Evolutionary conservation across 2,888 invertebrate genomes (phyloP).

Genomic region (Eustalomyia histrio): DNA sequence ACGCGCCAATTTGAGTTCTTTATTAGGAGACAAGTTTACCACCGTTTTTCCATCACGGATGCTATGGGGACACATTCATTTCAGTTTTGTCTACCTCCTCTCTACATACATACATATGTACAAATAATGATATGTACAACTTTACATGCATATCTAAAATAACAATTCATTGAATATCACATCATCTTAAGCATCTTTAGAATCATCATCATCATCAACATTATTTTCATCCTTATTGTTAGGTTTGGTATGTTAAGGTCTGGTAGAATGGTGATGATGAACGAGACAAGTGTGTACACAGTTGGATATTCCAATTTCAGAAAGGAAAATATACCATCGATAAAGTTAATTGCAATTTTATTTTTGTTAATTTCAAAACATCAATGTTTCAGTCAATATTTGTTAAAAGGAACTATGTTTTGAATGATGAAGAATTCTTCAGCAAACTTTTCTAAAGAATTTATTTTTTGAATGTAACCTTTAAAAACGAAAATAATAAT

Average conservation of each 20-base stretch:
- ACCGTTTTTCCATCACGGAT: constrained; percentile 20
- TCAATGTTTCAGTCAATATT: not conserved
- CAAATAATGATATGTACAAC: constrained; percentile 8
- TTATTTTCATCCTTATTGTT: constrained; percentile 16
- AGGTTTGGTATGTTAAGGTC: not conserved
- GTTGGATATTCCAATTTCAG: constrained; percentile 46
- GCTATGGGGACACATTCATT: no score
- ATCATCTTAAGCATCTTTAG: constrained; percentile 54
- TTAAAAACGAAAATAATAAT: no score
- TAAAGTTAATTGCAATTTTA: not conserved
- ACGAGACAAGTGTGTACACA: constrained; percentile 58
- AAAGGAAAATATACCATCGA: constrained; percentile 23
- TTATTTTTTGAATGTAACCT: no score
- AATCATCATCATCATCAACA: constrained; percentile 34
- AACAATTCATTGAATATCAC: constrained; percentile 63
- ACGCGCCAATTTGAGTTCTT: constrained; percentile 67
- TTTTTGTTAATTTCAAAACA: not conserved
- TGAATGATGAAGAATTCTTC: no score
- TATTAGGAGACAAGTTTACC: constrained; percentile 66
- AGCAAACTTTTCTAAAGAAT: no score
- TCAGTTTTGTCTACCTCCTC: constrained; percentile 10
- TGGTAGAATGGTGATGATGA: constrained; percentile 51
- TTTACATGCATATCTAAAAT: constrained; percentile 60
- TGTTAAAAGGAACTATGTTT: not conserved
- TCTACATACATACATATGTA: not conserved